A percentile compares a stretch with the other conserved stretches of the same genome.
Conservation (phyloP, 2,888 invertebrate genomes). For the Vesta saturnalis region DNA sequence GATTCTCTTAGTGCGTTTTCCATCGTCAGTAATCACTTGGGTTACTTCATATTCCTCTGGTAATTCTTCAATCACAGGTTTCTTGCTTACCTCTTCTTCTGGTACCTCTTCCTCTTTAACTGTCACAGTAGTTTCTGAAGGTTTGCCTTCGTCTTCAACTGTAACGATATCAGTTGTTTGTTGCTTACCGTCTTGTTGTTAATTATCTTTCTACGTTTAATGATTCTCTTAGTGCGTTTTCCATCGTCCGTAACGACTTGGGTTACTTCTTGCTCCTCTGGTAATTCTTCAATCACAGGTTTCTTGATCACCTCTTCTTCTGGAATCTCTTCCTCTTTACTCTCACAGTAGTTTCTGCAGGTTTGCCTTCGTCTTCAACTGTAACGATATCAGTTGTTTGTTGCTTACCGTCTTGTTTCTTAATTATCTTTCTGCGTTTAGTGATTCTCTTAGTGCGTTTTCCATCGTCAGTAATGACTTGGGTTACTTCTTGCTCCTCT, state of each 20-base stretch:
- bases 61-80: constrained; percentile 60
- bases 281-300: constrained; percentile 45
- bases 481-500: background rate
- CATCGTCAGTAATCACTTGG: constrained; percentile 48
- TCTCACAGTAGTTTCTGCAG: background rate
- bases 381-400: background rate
- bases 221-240: constrained; percentile 50
- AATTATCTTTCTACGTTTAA: constrained; percentile 55
- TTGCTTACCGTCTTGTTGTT: constrained; percentile 36
- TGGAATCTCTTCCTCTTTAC: background rate
- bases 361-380: background rate
- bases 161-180: constrained; percentile 63
- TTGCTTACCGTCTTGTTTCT: background rate
- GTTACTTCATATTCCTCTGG: constrained; percentile 49
- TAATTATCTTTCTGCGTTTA: background rate
- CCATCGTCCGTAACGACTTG: constrained; percentile 51
- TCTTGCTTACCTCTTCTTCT: constrained; percentile 41
- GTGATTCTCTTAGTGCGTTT: background rate
- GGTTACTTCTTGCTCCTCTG: constrained; percentile 45
- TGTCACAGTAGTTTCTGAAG: constrained; percentile 53
- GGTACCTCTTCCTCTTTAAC: constrained; percentile 46
- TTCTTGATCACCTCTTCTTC: constrained; percentile 47
- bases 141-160: constrained; percentile 58
- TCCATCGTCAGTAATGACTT: background rate
- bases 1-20: constrained; percentile 48